Percentiles rank a stretch among this genome's conserved stretches.
Conservation (phyloP, 2,888 invertebrate genomes). For the Asteroscopus sphinx region DNA sequence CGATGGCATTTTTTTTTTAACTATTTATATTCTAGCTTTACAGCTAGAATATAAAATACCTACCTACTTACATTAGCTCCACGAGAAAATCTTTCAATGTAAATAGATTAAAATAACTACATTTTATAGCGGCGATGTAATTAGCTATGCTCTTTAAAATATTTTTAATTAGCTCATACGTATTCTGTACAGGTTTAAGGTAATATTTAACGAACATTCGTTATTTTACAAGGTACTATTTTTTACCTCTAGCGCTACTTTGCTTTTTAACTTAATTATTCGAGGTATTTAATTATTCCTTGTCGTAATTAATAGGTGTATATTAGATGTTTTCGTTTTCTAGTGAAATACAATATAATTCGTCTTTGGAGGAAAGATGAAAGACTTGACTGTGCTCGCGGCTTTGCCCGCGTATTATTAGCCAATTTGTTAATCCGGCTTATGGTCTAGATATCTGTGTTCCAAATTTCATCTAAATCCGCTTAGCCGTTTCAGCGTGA, state of each 20-base stretch:
- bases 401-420: too few species aligned
- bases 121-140: conserved; percentile 26
- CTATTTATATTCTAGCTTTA: too few species aligned
- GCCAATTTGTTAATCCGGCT: too few species aligned
- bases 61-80: background rate
- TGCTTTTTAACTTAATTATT: conserved; percentile 37
- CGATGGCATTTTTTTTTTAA: too few species aligned
- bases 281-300: conserved; percentile 23
- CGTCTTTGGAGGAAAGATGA: too few species aligned
- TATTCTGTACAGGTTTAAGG: conserved; percentile 35
- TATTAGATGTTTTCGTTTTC: background rate
- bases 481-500: too few species aligned
- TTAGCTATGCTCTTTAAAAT: conserved; percentile 35
- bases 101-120: conserved; percentile 18
- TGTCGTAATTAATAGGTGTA: conserved; percentile 14
- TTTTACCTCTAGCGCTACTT: conserved; percentile 21
- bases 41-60: background rate
- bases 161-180: conserved; percentile 49
- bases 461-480: too few species aligned
- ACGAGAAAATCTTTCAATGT: background rate
- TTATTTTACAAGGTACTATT: conserved; percentile 19
- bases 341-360: too few species aligned
- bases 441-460: too few species aligned
- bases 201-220: conserved; percentile 36
- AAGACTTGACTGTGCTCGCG: too few species aligned